Evolutionary conservation across 2,888 invertebrate genomes (phyloP).

Genomic region (Panorpa germanica): DNA sequence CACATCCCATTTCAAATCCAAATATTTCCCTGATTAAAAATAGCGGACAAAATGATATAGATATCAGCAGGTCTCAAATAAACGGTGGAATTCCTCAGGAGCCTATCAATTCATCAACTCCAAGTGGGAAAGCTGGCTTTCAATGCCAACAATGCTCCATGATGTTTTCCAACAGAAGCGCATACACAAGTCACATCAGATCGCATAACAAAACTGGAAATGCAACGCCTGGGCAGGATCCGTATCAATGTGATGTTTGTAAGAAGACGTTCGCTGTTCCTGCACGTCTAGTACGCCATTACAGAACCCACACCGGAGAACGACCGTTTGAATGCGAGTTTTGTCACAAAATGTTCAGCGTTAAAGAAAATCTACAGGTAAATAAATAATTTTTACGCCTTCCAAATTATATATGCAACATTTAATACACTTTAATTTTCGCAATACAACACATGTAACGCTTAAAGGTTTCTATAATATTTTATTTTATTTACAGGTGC

Average conservation of each 20-base stretch:
- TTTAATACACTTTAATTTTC: no score
- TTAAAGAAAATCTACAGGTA: conserved; percentile 81
- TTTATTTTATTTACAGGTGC: no score
- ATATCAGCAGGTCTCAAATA: conserved; percentile 3
- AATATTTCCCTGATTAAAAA: not conserved
- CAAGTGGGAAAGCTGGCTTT: conserved; percentile 20
- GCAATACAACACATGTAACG: no score
- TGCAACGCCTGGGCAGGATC: conserved; percentile 33
- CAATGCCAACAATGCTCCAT: conserved; percentile 55
- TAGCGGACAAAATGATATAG: conserved; percentile 8
- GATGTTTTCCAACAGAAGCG: conserved; percentile 54
- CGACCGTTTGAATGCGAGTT: conserved; percentile 83
- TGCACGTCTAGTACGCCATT: conserved; percentile 66
- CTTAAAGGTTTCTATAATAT: not conserved
- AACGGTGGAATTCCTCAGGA: not conserved
- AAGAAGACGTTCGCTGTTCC: conserved; percentile 83
- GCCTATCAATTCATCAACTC: no score
- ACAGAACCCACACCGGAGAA: conserved; percentile 79
- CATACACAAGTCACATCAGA: conserved; percentile 48
- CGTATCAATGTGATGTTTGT: conserved; percentile 78
- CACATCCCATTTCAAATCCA: conserved; percentile 1
- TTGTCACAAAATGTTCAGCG: conserved; percentile 82
- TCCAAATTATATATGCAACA: conserved; percentile 19
- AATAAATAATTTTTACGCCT: no score
- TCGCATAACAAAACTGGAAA: conserved; percentile 37